Conservation (phyloP, 2,888 invertebrate species). For the Pollenia labialis region DNA sequence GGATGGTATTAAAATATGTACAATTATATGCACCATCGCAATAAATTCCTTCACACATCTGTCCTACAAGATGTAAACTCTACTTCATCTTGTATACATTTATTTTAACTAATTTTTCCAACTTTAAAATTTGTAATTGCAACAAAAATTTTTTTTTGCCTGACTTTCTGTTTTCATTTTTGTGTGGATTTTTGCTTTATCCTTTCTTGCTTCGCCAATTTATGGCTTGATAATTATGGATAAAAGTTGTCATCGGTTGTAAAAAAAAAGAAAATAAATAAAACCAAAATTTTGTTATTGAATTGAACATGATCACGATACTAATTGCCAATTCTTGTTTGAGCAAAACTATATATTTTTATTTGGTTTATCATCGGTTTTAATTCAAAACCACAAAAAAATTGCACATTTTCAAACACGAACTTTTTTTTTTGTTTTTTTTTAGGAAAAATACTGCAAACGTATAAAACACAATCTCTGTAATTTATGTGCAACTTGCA, state of each 20-base stretch:
- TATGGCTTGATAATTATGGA: constrained; percentile 50
- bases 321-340: constrained; percentile 64
- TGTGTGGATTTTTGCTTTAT: constrained; percentile 4
- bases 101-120: constrained; percentile 16
- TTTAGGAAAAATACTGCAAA: constrained; percentile 14
- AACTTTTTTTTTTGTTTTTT: background rate
- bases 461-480: constrained; percentile 19
- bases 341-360: constrained; percentile 12
- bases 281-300: constrained; percentile 43
- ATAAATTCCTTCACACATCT: constrained; percentile 24
- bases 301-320: constrained; percentile 65
- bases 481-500: constrained; percentile 51
- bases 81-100: constrained; percentile 1
- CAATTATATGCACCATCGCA: background rate
- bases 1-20: too few relatives aligned
- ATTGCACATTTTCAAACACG: constrained; percentile 35
- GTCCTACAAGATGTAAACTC: background rate
- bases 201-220: constrained; percentile 41
- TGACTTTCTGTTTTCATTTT: background rate
- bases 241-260: constrained; percentile 54
- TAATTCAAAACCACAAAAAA: constrained; percentile 34
- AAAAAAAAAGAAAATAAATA: background rate
- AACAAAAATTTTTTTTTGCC: background rate
- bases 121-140: background rate
- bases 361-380: constrained; percentile 40